Evolutionary conservation across 2,888 invertebrate species (phyloP).

Genomic region (Harmothoe impar): DNA sequence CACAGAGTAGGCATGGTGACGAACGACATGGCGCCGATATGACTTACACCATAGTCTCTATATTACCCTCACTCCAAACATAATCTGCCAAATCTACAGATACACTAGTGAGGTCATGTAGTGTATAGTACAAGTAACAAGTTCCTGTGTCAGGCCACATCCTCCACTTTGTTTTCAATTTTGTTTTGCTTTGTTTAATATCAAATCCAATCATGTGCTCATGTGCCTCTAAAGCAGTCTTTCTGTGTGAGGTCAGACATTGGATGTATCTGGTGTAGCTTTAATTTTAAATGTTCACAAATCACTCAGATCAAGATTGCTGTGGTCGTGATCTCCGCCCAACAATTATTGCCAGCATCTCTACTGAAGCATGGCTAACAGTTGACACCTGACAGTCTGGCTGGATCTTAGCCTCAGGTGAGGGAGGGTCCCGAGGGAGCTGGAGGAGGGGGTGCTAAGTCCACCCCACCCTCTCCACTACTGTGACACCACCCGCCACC

Average conservation of each 20-base stretch:
- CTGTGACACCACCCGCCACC: background rate
- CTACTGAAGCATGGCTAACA: background rate
- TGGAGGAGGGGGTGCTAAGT: background rate
- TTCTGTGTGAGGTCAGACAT: background rate
- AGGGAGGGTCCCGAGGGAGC: background rate
- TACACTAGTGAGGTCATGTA: too few species aligned
- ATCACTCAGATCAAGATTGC: background rate
- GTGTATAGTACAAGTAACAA: too few species aligned
- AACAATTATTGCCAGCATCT: background rate
- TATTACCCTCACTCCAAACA: too few species aligned
- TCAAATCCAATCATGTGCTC: too few species aligned
- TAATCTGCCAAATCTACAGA: too few species aligned
- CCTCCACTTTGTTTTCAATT: too few species aligned
- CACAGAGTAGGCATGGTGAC: background rate
- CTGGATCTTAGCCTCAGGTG: background rate
- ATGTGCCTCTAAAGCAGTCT: background rate
- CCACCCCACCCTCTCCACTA: background rate
- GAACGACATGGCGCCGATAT: background rate
- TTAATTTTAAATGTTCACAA: background rate
- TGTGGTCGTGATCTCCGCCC: background rate
- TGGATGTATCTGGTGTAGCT: background rate
- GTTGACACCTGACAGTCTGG: constrained; percentile 22
- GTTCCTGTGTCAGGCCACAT: too few species aligned
- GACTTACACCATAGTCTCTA: background rate
- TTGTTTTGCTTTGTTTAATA: too few species aligned